Base-by-base conservation (phyloP, 2,797 vertebrate genomes). In the Characodon lateralis region DNA sequence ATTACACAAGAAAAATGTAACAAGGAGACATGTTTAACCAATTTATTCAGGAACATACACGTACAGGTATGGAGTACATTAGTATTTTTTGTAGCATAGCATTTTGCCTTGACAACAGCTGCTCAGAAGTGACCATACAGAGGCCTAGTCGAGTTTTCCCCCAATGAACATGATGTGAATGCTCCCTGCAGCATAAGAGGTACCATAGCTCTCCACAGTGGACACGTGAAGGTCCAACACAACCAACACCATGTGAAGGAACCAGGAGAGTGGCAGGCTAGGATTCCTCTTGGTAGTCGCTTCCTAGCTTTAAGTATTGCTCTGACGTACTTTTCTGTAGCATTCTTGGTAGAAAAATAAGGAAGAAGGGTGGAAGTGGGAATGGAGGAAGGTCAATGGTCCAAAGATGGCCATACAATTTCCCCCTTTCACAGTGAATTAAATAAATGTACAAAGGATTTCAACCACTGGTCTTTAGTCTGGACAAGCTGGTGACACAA, bases 41-140 rank as follows among this genome's bases (percentile, higher is more conserved):
- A 92, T 96, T 96, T 96, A 96, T 95, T 96, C 88, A 95, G 95
- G 94, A 95, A 95, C 95, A 95, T 94, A 95, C 95, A 96, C 93
- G 79, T 87, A 96, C 93, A 95, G 90, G 94, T 95, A 95, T 94
- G 91, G 93, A 95, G 94, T 96, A 96, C 95, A 96, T 95, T 95
- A 95, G 94, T 94, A 94, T 95, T 93, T 93, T 90, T 94, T 95
- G 93, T 95, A 95, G 93, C 94, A 94, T 95, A 95, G 95, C 92
- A 92, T 94, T 95, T 95, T 89, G 92, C 95, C 94, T 93, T 83
- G 92, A 96, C 95, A 96, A 95, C 96, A 96, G 95, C 95, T 95
- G 95, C 89, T 94, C 80, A 82, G 88, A 85, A 84, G 89, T 89
- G 73, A 91, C 82, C 79, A 80, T 74, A 81, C 88, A 82, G 86